Evolutionary conservation across 1,140 invertebrate species (phyloP).

Genomic region (Drosophila santomea): DNA sequence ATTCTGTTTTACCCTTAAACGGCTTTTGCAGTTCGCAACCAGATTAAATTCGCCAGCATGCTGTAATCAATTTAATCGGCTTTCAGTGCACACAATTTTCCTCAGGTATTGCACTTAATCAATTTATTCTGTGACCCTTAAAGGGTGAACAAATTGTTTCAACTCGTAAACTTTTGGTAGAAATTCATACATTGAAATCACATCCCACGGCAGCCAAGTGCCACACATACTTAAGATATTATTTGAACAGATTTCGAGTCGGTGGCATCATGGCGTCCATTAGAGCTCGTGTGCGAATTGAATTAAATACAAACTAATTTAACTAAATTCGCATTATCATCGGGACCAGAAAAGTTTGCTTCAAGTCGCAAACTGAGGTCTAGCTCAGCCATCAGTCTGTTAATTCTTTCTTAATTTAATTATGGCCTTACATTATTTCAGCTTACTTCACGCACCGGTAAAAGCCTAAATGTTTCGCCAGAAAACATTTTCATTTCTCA

Average conservation of each 20-base stretch:
- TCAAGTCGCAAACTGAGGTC: conserved; percentile 5
- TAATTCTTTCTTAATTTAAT: conserved; percentile 53
- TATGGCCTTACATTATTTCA: conserved; percentile 15
- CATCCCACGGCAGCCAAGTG: conserved; percentile 1
- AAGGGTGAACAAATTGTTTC: conserved; percentile 16
- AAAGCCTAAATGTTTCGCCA: conserved; percentile 7
- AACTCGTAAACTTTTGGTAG: conserved; percentile 1
- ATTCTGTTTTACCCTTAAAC: not conserved
- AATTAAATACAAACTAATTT: conserved; percentile 80
- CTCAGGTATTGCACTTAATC: not conserved
- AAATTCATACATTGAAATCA: conserved; percentile 1
- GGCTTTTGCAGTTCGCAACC: not conserved
- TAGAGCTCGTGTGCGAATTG: conserved; percentile 61
- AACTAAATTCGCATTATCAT: conserved; percentile 57
- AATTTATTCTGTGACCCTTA: not conserved
- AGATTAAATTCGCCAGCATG: not conserved
- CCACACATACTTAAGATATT: conserved; percentile 46
- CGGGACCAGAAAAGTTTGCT: conserved; percentile 20
- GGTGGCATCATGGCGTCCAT: conserved; percentile 50
- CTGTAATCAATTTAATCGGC: conserved; percentile 26
- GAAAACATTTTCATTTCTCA: conserved; percentile 18
- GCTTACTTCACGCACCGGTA: conserved; percentile 2
- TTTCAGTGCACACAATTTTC: not conserved
- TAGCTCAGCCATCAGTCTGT: conserved; percentile 15
- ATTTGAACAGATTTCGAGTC: conserved; percentile 25